These are phyloP conservation scores for Pseudorasbora parva DNA, from an alignment of 2,113 vertebrate genomes.

Conservation along the genomic window DNA sequence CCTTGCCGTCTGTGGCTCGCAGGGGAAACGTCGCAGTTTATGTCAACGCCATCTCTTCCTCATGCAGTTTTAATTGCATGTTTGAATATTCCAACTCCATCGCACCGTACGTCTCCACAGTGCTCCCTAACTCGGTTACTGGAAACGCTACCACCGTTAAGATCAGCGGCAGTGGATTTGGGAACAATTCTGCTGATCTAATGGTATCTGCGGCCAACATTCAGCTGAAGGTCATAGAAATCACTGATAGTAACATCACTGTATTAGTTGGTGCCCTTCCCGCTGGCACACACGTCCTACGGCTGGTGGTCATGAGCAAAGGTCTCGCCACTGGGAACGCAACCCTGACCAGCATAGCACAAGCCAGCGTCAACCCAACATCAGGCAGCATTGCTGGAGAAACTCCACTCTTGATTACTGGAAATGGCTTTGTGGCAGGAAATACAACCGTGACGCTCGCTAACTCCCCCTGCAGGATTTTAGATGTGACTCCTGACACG, in stretches of 20 bases:
- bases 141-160: constrained; percentile 55
- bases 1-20: constrained; percentile 64
- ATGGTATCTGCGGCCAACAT: constrained; percentile 64
- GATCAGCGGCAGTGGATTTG: constrained; percentile 80
- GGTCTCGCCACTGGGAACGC: constrained; percentile 75
- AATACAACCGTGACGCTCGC: constrained; percentile 80
- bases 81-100: constrained; percentile 74
- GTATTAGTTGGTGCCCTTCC: constrained; percentile 68
- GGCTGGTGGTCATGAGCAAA: constrained; percentile 75
- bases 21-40: constrained; percentile 61
- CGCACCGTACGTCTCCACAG: constrained; percentile 59
- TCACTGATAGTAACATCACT: constrained; percentile 68
- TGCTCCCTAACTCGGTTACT: constrained; percentile 66
- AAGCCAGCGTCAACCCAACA: constrained; percentile 69
- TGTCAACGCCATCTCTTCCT: constrained; percentile 62
- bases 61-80: constrained; percentile 76
- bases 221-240: constrained; percentile 57
- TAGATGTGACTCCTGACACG: constrained; percentile 58
- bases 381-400: constrained; percentile 80
- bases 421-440: constrained; percentile 81
- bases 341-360: constrained; percentile 70
- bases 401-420: constrained; percentile 74
- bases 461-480: constrained; percentile 67
- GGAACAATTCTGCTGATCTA: constrained; percentile 63
- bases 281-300: constrained; percentile 72